Evolutionary conservation across 2,113 vertebrate species (phyloP).

Genomic region (Brachyhypopomus gauderio): DNA sequence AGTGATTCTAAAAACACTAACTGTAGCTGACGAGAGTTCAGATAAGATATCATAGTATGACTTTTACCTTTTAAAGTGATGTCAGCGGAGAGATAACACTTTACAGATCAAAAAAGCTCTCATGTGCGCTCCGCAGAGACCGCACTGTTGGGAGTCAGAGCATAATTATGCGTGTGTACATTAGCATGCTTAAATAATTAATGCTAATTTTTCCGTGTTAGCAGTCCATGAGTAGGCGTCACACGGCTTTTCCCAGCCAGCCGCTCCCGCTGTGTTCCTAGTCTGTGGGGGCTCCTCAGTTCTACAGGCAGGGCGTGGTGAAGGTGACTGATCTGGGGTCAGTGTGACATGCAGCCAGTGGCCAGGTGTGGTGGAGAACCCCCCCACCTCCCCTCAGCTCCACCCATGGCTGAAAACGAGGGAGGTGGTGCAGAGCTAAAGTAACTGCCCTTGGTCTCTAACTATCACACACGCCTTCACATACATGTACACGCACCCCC

Average conservation of each 20-base stretch:
- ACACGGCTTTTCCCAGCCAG: slow-evolving; percentile 27
- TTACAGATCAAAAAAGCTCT: background rate
- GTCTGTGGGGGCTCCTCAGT: slow-evolving; percentile 49
- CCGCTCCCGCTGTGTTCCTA: slow-evolving; percentile 43
- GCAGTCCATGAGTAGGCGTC: slow-evolving; percentile 29
- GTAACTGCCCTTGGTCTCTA: slow-evolving; percentile 15
- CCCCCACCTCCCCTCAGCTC: slow-evolving; percentile 39
- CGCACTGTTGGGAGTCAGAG: background rate
- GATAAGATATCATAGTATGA: no score
- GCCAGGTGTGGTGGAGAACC: slow-evolving; percentile 39
- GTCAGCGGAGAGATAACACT: background rate
- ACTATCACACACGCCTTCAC: slow-evolving; percentile 1
- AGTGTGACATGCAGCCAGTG: slow-evolving; percentile 42
- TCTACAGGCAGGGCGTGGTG: slow-evolving; percentile 44
- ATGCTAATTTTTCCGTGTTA: slow-evolving; percentile 39
- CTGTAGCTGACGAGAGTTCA: no score
- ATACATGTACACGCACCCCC: slow-evolving; percentile 37
- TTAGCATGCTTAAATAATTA: slow-evolving; percentile 40
- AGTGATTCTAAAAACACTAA: no score
- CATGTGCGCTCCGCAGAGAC: slow-evolving; percentile 1
- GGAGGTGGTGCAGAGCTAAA: slow-evolving; percentile 24
- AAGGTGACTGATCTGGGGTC: slow-evolving; percentile 55
- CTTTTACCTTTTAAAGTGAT: background rate
- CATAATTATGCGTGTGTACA: slow-evolving; percentile 20
- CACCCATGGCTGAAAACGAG: slow-evolving; percentile 28